These are phyloP conservation scores for Operophtera brumata DNA, from an alignment of 2,888 invertebrate species.

Conservation along the genomic window DNA sequence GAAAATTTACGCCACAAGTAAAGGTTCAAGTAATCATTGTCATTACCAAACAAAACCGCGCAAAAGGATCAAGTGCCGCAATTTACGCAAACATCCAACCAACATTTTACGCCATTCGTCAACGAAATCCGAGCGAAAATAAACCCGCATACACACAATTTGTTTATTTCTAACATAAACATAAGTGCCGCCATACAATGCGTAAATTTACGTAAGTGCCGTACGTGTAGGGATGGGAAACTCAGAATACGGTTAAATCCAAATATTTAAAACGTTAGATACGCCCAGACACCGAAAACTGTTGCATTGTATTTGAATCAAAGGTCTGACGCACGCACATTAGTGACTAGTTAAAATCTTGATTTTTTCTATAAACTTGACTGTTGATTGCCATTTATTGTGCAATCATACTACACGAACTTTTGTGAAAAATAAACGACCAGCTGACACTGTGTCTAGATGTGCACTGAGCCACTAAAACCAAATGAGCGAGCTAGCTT, in stretches of 20 bases:
- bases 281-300: too few relatives aligned
- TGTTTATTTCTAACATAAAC: constrained; percentile 27
- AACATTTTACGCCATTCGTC: constrained; percentile 11
- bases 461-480: too few relatives aligned
- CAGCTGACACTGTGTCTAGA: too few relatives aligned
- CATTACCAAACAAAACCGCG: background rate
- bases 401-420: too few relatives aligned
- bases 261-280: too few relatives aligned
- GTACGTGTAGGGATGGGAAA: constrained; percentile 6
- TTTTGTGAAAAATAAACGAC: too few relatives aligned
- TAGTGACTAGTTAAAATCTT: too few relatives aligned
- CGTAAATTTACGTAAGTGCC: constrained; percentile 17
- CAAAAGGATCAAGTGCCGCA: background rate
- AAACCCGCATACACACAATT: constrained; percentile 18
- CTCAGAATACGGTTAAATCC: background rate
- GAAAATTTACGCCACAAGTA: background rate
- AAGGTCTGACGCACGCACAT: too few relatives aligned
- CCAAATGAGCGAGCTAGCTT: too few relatives aligned
- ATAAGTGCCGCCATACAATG: constrained; percentile 21
- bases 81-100: constrained; percentile 7
- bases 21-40: background rate
- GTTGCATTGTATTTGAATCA: too few relatives aligned
- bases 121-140: constrained; percentile 23
- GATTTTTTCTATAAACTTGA: too few relatives aligned
- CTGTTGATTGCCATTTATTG: too few relatives aligned